These are phyloP conservation scores for Sylvia atricapilla DNA, from an alignment of 2,113 vertebrate genomes.

Conservation along the genomic window DNA sequence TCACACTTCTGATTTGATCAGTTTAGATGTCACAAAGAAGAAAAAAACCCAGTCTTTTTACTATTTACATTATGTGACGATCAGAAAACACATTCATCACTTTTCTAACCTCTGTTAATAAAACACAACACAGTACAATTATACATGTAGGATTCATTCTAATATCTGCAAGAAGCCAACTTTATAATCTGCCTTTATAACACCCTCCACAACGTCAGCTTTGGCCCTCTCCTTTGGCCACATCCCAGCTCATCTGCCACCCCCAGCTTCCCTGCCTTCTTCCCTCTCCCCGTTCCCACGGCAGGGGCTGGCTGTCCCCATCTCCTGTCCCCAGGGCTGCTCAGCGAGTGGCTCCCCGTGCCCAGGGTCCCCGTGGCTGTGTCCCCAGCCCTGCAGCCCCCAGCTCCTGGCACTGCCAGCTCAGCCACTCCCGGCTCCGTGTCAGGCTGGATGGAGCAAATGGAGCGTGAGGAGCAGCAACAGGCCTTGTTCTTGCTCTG, in stretches of 20 bases:
- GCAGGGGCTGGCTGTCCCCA: background rate
- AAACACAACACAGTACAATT: too few species aligned
- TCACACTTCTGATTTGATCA: too few species aligned
- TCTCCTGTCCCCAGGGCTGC: background rate
- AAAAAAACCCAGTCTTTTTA: too few species aligned
- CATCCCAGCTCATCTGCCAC: background rate
- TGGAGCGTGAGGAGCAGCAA: background rate
- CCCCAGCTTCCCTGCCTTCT: background rate
- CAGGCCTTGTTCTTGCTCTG: background rate
- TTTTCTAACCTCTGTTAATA: too few species aligned
- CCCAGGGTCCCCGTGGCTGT: fast-evolving
- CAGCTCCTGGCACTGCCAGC: background rate
- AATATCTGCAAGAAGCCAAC: too few species aligned
- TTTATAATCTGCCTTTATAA: too few species aligned
- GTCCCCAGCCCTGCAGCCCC: background rate
- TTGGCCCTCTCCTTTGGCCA: background rate
- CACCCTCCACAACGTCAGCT: fast-evolving
- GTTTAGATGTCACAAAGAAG: too few species aligned
- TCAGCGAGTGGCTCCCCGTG: fast-evolving
- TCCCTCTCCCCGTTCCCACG: background rate
- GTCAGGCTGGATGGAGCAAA: background rate
- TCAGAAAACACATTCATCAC: too few species aligned
- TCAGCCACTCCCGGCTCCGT: fast-evolving
- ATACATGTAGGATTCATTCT: too few species aligned
- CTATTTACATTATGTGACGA: too few species aligned